These are phyloP conservation scores for Gerosis bhagava DNA, from an alignment of 2,888 invertebrate species.

Conservation along the genomic window DNA sequence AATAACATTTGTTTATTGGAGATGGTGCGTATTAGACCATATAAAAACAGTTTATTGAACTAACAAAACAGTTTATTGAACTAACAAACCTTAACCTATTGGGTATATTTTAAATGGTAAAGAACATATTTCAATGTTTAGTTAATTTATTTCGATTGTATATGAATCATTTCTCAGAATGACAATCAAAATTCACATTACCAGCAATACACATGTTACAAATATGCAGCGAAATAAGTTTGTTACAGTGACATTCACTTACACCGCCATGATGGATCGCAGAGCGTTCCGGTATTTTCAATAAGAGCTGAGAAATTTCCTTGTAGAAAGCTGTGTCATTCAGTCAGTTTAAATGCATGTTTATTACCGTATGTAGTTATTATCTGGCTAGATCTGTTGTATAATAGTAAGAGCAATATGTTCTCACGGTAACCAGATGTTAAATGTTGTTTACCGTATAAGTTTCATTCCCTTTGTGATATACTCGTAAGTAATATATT, in stretches of 20 bases:
- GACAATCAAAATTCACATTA: slow-evolving; percentile 14
- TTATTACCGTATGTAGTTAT: slow-evolving; percentile 32
- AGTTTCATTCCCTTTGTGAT: slow-evolving; percentile 17
- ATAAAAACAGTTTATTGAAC: too few relatives aligned
- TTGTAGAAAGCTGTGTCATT: slow-evolving; percentile 44
- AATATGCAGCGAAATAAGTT: slow-evolving; percentile 32
- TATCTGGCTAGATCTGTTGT: slow-evolving; percentile 27
- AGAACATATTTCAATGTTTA: too few relatives aligned
- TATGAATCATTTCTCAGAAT: too few relatives aligned
- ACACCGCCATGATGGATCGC: slow-evolving; percentile 38
- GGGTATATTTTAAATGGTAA: too few relatives aligned
- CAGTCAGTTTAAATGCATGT: slow-evolving; percentile 30
- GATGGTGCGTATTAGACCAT: too few relatives aligned
- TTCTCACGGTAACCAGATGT: slow-evolving; percentile 14
- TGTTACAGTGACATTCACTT: slow-evolving; percentile 30
- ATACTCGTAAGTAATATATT: too few relatives aligned
- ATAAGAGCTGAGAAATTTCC: slow-evolving; percentile 40
- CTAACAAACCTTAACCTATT: too few relatives aligned
- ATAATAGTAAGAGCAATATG: slow-evolving; percentile 29
- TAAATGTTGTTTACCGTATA: slow-evolving; percentile 17
- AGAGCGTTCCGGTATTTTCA: slow-evolving; percentile 34
- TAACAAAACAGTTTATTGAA: too few relatives aligned
- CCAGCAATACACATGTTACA: slow-evolving; percentile 18
- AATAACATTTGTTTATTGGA: too few relatives aligned
- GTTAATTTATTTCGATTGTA: too few relatives aligned